phyloP scores from a whole-genome alignment of 1,140 invertebrate genomes.

The Bradysia coprophila region DNA sequence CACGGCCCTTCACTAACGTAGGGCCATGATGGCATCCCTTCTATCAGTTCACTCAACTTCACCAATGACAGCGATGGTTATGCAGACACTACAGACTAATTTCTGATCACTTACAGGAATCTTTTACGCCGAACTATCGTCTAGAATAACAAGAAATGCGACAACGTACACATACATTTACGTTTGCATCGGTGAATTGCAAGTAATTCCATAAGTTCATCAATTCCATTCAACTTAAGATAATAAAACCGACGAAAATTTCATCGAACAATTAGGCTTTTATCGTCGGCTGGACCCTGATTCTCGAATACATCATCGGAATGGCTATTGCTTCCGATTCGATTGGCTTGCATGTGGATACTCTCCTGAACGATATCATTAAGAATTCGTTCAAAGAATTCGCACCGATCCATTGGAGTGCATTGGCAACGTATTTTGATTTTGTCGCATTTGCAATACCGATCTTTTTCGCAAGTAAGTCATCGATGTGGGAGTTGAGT shows the following conservation, averaged over 20 bases:
- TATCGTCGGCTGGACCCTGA: conserved; percentile 76
- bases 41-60: no score
- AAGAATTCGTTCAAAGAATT: conserved; percentile 20
- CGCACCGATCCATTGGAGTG: conserved; percentile 31
- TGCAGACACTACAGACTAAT: no score
- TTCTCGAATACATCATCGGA: conserved; percentile 79
- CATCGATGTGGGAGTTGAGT: no score
- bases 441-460: conserved; percentile 41
- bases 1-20: no score
- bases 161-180: conserved; percentile 82
- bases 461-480: conserved; percentile 33
- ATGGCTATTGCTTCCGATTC: conserved; percentile 70
- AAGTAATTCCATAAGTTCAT: no score
- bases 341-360: conserved; percentile 58
- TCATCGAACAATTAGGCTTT: conserved; percentile 56
- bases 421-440: conserved; percentile 46
- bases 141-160: conserved; percentile 65
- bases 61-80: no score
- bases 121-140: conserved; percentile 79
- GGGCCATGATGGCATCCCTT: no score
- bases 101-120: no score
- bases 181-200: conserved; percentile 71
- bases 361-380: conserved; percentile 29
- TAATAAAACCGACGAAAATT: no score
- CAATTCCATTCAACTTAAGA: no score